These are phyloP conservation scores for Salpingus planirostris DNA, from an alignment of 2,888 invertebrate genomes.

Conservation along the genomic window DNA sequence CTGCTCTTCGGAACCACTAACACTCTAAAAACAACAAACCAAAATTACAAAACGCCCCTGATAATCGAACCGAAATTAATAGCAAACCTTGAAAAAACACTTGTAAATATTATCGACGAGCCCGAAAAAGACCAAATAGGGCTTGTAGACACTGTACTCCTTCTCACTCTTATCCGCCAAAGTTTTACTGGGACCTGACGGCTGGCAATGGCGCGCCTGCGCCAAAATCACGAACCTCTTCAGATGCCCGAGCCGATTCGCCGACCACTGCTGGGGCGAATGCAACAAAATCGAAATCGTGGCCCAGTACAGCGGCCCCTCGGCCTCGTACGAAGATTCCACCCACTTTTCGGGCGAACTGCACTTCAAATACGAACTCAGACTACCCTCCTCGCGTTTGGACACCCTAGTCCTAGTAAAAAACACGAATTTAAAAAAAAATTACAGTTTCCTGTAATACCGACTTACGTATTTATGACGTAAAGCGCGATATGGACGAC, in stretches of 20 bases:
- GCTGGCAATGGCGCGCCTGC: conserved; percentile 62
- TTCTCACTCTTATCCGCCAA: conserved; percentile 46
- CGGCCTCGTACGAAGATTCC: conserved; percentile 81
- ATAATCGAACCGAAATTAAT: conserved; percentile 1
- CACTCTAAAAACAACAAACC: conserved; percentile 39
- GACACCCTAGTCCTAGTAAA: conserved; percentile 59
- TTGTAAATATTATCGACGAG: conserved; percentile 77
- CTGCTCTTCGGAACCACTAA: conserved; percentile 65
- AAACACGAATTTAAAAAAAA: conserved; percentile 3
- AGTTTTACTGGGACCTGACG: conserved; percentile 53
- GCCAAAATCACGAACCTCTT: conserved; percentile 67
- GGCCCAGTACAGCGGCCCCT: conserved; percentile 84
- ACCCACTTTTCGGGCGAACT: conserved; percentile 56
- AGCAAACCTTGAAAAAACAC: conserved; percentile 72
- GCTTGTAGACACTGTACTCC: conserved; percentile 76
- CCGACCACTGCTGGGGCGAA: conserved; percentile 69
- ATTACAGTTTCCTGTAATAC: conserved; percentile 1
- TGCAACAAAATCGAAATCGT: conserved; percentile 73
- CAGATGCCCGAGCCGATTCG: conserved; percentile 60
- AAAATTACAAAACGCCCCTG: conserved; percentile 1
- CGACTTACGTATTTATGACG: conserved; percentile 74
- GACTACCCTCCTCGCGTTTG: conserved; percentile 67
- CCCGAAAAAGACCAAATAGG: conserved; percentile 76
- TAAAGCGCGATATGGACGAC: conserved; percentile 91
- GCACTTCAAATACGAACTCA: conserved; percentile 64